Base-by-base conservation (phyloP, 2,113 vertebrate genomes). In the Paralichthys olivaceus region DNA sequence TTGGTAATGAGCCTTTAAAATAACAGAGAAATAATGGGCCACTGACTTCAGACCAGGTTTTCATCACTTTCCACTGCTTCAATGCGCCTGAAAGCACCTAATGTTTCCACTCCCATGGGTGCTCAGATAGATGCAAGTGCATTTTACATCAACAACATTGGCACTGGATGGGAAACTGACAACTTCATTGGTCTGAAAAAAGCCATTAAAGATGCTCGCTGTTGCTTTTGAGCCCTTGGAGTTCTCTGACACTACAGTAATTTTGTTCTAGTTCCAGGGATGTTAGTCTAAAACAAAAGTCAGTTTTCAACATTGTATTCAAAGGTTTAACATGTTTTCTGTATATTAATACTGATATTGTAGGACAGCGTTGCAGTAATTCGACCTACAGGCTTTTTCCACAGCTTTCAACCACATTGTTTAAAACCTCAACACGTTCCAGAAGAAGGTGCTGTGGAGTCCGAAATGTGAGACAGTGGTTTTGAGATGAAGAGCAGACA, bases 271-370 rank as follows among this genome's bases (percentile, higher is more conserved):
- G 14, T 29, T 28, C 70, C 20, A 62, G 15, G 28, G 0, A 19
- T 2, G 0, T 8, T 56, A 49, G 6, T n/a, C 2, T 19, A 15
- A 58, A 69, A 59, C 23, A 8, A 37, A 28, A 37, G 9, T 13
- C 3, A 0, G 55, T 55, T 25, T 57, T 68, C 19, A 67, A 55
- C 29, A 66, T 53, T 58, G 20, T 15, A 69, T 53, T 53, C 5
- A 47, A n/a, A 79, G 66, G 28, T 61, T 37, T 32, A 40, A 47
- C 49, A 65, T 23, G 4, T 51, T 19, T 26, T 19, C 2, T 49
- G n/a, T 37, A 14, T 49, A 32, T 65, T 74, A 86, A 87, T 78
- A 89, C 84, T 89, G 79, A 75, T 51, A 66, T 66, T 55, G 57
- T 4, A 67, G 62, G n/a, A 64, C 54, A 51, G 15, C 22, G 32